Evolutionary conservation across 2,113 vertebrate genomes (phyloP).

Genomic region (Marmota monax): DNA sequence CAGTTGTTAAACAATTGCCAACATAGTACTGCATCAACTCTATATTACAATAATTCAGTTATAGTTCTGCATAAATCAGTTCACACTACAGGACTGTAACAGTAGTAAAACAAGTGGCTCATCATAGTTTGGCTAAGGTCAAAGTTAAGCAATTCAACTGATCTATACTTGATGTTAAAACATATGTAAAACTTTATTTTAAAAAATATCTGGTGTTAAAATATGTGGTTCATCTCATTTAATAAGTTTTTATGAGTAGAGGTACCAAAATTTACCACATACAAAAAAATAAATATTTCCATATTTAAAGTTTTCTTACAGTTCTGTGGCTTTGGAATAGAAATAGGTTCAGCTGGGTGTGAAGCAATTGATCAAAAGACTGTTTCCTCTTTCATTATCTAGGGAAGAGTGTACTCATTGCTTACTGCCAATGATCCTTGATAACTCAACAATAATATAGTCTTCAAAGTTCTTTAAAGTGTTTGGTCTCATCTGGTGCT

Average conservation of each 20-base stretch:
- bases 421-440: background rate
- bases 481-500: background rate
- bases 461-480: background rate
- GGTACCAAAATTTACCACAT: background rate
- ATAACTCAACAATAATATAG: background rate
- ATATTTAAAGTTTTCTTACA: background rate
- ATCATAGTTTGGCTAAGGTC: background rate
- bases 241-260: background rate
- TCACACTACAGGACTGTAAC: background rate
- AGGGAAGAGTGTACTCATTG: background rate
- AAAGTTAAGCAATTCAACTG: background rate
- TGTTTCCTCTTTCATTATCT: background rate
- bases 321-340: background rate
- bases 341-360: background rate
- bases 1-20: background rate
- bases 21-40: background rate
- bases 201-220: background rate
- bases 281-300: background rate
- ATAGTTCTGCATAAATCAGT: background rate
- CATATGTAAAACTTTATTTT: background rate
- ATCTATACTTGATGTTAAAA: background rate
- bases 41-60: background rate
- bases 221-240: background rate
- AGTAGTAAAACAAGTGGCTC: background rate
- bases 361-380: background rate